phyloP scores from a whole-genome alignment of 2,797 vertebrate genomes.

The Sebastes trivittatus region DNA sequence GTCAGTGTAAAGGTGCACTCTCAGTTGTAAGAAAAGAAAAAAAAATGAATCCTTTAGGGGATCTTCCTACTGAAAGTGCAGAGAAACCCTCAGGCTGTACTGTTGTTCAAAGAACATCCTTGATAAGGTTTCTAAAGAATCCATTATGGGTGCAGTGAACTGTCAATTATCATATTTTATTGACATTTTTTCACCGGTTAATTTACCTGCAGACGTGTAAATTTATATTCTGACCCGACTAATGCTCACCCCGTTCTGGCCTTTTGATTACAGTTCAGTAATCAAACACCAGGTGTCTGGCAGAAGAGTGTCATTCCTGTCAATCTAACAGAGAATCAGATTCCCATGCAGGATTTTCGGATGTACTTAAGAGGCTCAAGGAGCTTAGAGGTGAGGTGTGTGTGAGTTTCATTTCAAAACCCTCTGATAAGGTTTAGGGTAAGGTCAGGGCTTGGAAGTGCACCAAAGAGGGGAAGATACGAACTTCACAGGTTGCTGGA shows the following conservation, averaged over 20 bases:
- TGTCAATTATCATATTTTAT: conserved; percentile 38
- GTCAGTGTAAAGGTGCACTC: conserved; percentile 18
- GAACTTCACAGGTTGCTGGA: not conserved
- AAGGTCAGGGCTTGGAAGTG: not conserved
- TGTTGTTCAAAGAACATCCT: conserved; percentile 61
- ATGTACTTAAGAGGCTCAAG: not conserved
- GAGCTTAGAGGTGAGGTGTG: not conserved
- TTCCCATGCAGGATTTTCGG: not conserved
- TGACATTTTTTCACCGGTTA: conserved; percentile 16
- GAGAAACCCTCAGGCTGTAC: conserved; percentile 42
- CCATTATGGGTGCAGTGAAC: conserved; percentile 52
- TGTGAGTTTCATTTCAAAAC: conserved; percentile 19
- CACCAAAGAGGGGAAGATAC: conserved; percentile 10
- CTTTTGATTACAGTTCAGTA: conserved; percentile 15
- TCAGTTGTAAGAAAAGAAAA: conserved; percentile 21
- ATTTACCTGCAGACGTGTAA: not conserved
- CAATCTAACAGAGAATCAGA: not conserved
- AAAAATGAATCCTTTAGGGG: conserved; percentile 35
- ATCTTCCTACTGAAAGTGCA: conserved; percentile 18
- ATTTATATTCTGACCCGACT: not conserved
- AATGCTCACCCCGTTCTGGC: not conserved
- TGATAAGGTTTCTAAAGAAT: conserved; percentile 54
- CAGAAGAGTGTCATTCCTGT: not conserved
- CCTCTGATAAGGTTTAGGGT: not conserved
- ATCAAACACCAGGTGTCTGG: conserved; percentile 16